Conservation (phyloP, 2,113 vertebrate genomes). For the Erpornis zantholeuca region DNA sequence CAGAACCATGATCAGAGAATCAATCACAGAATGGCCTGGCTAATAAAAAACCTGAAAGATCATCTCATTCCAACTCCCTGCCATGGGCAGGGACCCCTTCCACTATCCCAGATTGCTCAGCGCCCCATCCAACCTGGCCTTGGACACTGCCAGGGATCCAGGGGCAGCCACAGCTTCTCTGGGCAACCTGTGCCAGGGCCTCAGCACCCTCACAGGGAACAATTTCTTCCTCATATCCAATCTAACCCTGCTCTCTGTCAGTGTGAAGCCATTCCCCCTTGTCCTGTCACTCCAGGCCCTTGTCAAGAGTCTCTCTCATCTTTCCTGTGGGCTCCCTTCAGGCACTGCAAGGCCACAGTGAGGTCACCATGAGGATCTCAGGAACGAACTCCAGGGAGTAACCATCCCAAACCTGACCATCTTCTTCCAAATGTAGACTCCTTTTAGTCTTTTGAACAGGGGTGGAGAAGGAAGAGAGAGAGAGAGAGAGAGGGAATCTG, state of each 20-base stretch:
- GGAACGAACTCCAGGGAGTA: background rate
- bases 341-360: background rate
- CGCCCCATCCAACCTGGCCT: background rate
- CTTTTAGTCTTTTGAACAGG: background rate
- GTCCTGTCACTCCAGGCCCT: background rate
- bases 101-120: fast-evolving
- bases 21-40: background rate
- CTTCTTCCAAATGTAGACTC: background rate
- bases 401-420: background rate
- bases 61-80: background rate
- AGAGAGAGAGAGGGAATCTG: background rate
- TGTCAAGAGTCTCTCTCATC: background rate
- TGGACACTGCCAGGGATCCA: background rate
- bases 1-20: background rate
- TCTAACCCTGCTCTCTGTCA: background rate
- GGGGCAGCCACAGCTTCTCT: background rate
- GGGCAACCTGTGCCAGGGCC: background rate
- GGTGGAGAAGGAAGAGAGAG: background rate
- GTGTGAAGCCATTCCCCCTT: background rate
- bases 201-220: background rate
- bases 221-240: background rate
- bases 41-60: background rate
- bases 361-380: fast-evolving
- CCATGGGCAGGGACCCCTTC: background rate
- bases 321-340: background rate